Evolutionary conservation across 2,888 invertebrate species (phyloP), one percentile per base, ranked within the genome.

Genomic region (Ligdia adustata): DNA sequence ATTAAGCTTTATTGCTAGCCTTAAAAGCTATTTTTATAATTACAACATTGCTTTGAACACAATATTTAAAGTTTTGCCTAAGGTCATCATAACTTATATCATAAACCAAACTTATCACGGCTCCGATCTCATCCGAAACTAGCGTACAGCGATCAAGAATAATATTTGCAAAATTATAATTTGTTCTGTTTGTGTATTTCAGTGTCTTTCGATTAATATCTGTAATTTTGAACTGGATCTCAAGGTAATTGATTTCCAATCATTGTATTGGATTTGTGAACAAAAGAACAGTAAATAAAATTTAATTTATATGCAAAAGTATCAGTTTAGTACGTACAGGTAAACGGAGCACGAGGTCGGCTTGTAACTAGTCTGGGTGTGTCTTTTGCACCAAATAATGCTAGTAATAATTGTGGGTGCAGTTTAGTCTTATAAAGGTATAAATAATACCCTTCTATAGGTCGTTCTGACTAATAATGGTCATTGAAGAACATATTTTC

Each of bases 291-390:
- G n/a, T n/a, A n/a, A n/a, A n/a, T n/a, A n/a, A n/a, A n/a, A n/a
- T n/a, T n/a, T n/a, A n/a, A n/a, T n/a, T n/a, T n/a, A n/a, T n/a
- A n/a, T n/a, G n/a, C n/a, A n/a, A n/a, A n/a, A n/a, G n/a, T n/a
- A n/a, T n/a, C n/a, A n/a, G n/a, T n/a, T n/a, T n/a, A n/a, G n/a
- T n/a, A n/a, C n/a, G n/a, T n/a, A n/a, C n/a, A n/a, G n/a, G 64
- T 64, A 68, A 85, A 80, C 82, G 79, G 66, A 68, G 84, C 87
- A 79, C 70, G 71, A 80, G 74, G 79, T 79, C 76, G 79, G 75
- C 73, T 74, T 72, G 79, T 85, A 87, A 86, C 87, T 79, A 84
- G 82, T 82, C 73, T 82, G 83, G 87, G 88, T 83, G 88, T 86
- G 87, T 86, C 82, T 76, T 69, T 68, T 81, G 84, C 75, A 85